Percentiles rank a stretch among this genome's conserved stretches.
phyloP scores from a whole-genome alignment of 2,888 invertebrate genomes.

The Thalpophila matura region DNA sequence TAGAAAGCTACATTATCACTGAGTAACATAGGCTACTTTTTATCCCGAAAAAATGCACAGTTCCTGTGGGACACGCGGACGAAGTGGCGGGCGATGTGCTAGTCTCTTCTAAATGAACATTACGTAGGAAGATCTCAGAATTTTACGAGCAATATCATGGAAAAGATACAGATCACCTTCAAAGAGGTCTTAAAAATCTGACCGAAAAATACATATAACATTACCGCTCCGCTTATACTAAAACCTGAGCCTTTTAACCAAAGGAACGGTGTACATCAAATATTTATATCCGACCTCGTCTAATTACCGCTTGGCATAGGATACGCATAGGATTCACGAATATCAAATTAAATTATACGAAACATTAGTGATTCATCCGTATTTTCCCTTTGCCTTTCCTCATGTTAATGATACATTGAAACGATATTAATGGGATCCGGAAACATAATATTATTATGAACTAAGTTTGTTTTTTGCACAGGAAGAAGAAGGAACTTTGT shows the following conservation, averaged over 20 bases:
- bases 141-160: too few species aligned
- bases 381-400: conserved; percentile 29
- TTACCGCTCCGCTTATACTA: neutral
- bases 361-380: conserved; percentile 11
- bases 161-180: too few species aligned
- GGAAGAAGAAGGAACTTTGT: too few species aligned
- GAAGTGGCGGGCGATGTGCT: too few species aligned
- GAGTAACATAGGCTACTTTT: too few species aligned
- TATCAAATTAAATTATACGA: conserved; percentile 42
- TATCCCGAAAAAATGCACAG: too few species aligned
- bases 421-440: neutral
- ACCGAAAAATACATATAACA: too few species aligned
- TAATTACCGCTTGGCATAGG: conserved; percentile 15
- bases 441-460: neutral
- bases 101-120: too few species aligned
- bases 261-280: conserved; percentile 32
- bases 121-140: too few species aligned
- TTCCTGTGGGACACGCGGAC: too few species aligned
- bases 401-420: conserved; percentile 11
- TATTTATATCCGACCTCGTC: conserved; percentile 34
- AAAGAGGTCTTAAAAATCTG: neutral
- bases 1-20: too few species aligned
- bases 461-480: too few species aligned
- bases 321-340: conserved; percentile 18
- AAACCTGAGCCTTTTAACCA: neutral